phyloP scores from a whole-genome alignment of 2,888 invertebrate genomes.

The Aleiodes testaceus region DNA sequence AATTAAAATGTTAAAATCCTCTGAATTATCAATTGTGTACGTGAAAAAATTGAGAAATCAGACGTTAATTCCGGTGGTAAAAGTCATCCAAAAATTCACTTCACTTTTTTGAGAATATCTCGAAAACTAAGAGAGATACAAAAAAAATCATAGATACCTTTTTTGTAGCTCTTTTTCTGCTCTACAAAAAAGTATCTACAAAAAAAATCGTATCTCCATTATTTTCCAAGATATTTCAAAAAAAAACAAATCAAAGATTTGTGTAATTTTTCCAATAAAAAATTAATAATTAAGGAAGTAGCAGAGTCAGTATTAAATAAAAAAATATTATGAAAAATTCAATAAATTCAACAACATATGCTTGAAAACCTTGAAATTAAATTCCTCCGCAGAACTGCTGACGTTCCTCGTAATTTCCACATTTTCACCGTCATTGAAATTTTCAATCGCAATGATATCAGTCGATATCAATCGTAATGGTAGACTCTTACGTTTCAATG shows the following conservation, averaged over 20 bases:
- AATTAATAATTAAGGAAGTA: background rate
- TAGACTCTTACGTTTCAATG: slow-evolving; percentile 62
- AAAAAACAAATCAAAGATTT: too few species aligned
- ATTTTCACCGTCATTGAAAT: slow-evolving; percentile 7
- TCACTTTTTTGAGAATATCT: too few species aligned
- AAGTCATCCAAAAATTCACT: too few species aligned
- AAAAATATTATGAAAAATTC: background rate
- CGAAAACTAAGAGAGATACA: too few species aligned
- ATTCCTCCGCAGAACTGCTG: slow-evolving; percentile 50
- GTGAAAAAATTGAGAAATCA: background rate
- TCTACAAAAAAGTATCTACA: too few species aligned
- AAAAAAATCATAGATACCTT: too few species aligned
- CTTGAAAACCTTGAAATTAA: slow-evolving; percentile 56
- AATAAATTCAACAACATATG: background rate
- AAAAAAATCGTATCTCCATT: too few species aligned
- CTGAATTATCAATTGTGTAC: background rate
- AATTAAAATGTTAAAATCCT: slow-evolving; percentile 20
- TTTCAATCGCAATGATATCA: slow-evolving; percentile 48
- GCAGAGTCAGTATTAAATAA: background rate
- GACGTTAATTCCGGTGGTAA: background rate
- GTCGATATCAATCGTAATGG: slow-evolving; percentile 64
- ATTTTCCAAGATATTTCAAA: too few species aligned
- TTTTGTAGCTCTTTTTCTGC: too few species aligned
- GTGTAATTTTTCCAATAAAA: too few species aligned
- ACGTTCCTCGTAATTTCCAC: slow-evolving; percentile 40